Evolutionary conservation across 2,797 vertebrate species (phyloP).

Genomic region (Lateolabrax maculatus): DNA sequence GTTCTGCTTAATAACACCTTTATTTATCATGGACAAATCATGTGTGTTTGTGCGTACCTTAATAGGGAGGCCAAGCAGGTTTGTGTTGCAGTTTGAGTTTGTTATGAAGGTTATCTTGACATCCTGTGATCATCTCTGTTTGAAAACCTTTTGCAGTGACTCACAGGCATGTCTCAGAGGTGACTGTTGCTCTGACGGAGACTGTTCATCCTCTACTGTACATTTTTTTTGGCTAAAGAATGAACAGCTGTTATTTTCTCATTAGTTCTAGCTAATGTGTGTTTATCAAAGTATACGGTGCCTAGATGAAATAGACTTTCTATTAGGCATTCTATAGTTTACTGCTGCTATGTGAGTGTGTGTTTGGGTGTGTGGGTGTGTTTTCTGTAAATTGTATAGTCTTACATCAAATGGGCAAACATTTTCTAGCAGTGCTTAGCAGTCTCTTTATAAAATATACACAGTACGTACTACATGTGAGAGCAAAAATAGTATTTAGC

Average conservation of each 20-base stretch:
- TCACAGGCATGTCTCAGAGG: slow-evolving; percentile 27
- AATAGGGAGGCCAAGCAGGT: slow-evolving; percentile 3
- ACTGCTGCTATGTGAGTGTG: slow-evolving; percentile 61
- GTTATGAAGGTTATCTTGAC: slow-evolving; percentile 26
- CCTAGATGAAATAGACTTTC: slow-evolving; percentile 66
- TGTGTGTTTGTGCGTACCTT: background rate
- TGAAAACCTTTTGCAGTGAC: slow-evolving; percentile 40
- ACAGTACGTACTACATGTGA: slow-evolving; percentile 64
- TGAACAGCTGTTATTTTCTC: slow-evolving; percentile 28
- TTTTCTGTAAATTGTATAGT: slow-evolving; percentile 61
- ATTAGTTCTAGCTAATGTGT: slow-evolving; percentile 38
- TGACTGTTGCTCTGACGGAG: background rate
- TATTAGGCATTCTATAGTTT: slow-evolving; percentile 59
- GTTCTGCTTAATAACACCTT: slow-evolving; percentile 22
- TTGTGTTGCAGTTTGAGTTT: slow-evolving; percentile 29
- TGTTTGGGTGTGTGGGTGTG: slow-evolving; percentile 10
- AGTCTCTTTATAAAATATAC: slow-evolving; percentile 75
- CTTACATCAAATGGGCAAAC: slow-evolving; percentile 54
- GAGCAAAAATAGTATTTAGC: slow-evolving; percentile 83
- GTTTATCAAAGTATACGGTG: slow-evolving; percentile 67
- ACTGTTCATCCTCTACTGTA: slow-evolving; percentile 35
- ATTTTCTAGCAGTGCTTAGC: slow-evolving; percentile 73
- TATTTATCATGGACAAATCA: slow-evolving; percentile 21
- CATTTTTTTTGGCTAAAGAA: slow-evolving; percentile 25
- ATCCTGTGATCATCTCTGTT: slow-evolving; percentile 32